phyloP scores from a whole-genome alignment of 2,888 invertebrate genomes.

The Leucoma salicis region DNA sequence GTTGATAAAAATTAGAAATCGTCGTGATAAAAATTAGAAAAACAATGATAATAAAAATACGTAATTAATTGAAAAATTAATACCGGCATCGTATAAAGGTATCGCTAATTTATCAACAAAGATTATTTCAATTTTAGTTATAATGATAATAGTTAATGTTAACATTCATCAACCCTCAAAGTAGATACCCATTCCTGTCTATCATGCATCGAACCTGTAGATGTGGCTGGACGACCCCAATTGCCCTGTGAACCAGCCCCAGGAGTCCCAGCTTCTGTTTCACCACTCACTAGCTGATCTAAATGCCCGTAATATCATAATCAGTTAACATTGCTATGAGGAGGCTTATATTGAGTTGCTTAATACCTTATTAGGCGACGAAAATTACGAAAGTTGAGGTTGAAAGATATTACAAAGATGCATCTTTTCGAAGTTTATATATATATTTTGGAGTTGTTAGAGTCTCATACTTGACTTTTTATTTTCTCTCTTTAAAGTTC shows the following conservation, averaged over 20 bases:
- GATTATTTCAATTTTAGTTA: not conserved
- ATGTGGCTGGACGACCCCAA: constrained; percentile 66
- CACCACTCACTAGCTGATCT: constrained; percentile 78
- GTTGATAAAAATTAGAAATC: too few relatives aligned
- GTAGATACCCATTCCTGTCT: constrained; percentile 25
- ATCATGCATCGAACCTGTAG: constrained; percentile 75
- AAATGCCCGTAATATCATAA: constrained; percentile 47
- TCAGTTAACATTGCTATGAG: too few relatives aligned
- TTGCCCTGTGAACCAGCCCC: constrained; percentile 61
- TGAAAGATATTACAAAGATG: not conserved
- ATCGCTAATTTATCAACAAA: not conserved
- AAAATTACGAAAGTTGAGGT: too few relatives aligned
- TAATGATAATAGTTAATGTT: not conserved
- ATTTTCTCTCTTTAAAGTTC: too few relatives aligned
- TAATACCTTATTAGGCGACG: too few relatives aligned
- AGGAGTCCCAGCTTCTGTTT: constrained; percentile 60
- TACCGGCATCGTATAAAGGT: not conserved
- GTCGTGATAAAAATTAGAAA: too few relatives aligned
- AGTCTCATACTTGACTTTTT: too few relatives aligned
- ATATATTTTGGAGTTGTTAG: too few relatives aligned
- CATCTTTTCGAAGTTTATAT: too few relatives aligned
- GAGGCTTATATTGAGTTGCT: too few relatives aligned
- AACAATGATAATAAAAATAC: too few relatives aligned
- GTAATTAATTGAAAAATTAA: too few relatives aligned
- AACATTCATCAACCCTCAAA: constrained; percentile 26